Percentiles rank a stretch among this genome's conserved stretches.
Conservation (phyloP, 2,888 invertebrate species). For the Mesorhabditis spiculigera region DNA sequence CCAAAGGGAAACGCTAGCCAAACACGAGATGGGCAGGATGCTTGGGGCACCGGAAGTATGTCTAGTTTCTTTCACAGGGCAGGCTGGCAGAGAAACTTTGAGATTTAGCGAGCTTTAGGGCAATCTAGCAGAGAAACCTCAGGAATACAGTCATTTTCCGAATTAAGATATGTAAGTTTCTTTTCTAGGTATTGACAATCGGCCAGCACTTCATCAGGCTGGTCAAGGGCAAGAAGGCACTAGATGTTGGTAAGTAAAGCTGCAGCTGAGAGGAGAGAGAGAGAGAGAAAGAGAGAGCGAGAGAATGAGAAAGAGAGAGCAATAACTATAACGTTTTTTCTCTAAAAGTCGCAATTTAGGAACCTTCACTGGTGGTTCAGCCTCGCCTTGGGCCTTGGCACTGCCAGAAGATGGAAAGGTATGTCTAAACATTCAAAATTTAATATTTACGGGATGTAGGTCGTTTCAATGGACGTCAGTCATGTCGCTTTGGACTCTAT, state of each 20-base stretch:
- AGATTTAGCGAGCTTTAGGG: background rate
- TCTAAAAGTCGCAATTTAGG: no score
- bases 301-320: background rate
- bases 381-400: constrained; percentile 60
- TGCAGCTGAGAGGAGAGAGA: background rate
- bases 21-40: constrained; percentile 25
- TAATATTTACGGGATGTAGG: background rate
- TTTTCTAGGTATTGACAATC: constrained; percentile 29
- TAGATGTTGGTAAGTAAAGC: constrained; percentile 31
- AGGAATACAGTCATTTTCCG: background rate
- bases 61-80: no score
- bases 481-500: constrained; percentile 25
- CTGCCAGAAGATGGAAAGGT: constrained; percentile 60
- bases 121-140: background rate
- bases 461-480: constrained; percentile 28
- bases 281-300: background rate
- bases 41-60: constrained; percentile 48
- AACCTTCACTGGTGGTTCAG: constrained; percentile 60
- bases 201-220: constrained; percentile 41
- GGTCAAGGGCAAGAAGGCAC: constrained; percentile 28
- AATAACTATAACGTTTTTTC: no score
- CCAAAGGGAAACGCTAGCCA: constrained; percentile 29
- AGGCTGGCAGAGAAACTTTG: background rate
- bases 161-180: background rate
- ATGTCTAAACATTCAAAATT: background rate